Evolutionary conservation across 2,888 invertebrate genomes (phyloP), one percentile per base, ranked within the genome.

Genomic region (Embidobia sp.): DNA sequence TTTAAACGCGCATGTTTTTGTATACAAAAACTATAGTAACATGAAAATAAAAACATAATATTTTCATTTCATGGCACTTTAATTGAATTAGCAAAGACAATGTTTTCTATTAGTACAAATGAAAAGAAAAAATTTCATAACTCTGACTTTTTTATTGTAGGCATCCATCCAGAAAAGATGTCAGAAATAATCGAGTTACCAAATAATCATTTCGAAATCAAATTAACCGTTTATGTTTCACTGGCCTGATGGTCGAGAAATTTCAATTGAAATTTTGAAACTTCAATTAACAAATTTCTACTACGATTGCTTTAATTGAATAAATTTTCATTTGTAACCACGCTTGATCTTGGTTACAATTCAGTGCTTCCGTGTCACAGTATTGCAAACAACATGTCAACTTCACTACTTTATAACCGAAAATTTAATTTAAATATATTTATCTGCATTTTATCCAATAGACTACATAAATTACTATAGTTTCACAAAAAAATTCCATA

Each of bases 151-250:
- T 69, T 69, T 59, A 57, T 48, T 10, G 69, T n/a, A 59, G 11
- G 15, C 57, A 57, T 53, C 66, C 75, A 69, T 26, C 63, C 69
- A 49, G 63, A 69, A 75, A 69, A 57, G 63, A 63, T 75, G 49
- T 55, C 67, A 55, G 48, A 63, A 75, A 63, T 53, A 53, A 69
- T 63, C 37, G 63, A 53, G 46, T 75, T 75, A 57, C 75, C 69
- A 69, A 75, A 75, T 69, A 31, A 57, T 48, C 1, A 49, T 63
- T 69, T 75, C 75, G 69, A 63, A 69, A 69, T 75, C 33, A 11
- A 31, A 26, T 37, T 55, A 67, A 67, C 67, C 46, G 48, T 59
- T 49, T 16, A 29, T 63, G 42, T 63, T 69, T 69, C 63, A 46
- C 55, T 46, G 55, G 33, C 48, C 49, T 33, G 51, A 57, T 59